These are phyloP conservation scores for Rhineura floridana DNA, from an alignment of 2,113 vertebrate genomes.

Conservation along the genomic window DNA sequence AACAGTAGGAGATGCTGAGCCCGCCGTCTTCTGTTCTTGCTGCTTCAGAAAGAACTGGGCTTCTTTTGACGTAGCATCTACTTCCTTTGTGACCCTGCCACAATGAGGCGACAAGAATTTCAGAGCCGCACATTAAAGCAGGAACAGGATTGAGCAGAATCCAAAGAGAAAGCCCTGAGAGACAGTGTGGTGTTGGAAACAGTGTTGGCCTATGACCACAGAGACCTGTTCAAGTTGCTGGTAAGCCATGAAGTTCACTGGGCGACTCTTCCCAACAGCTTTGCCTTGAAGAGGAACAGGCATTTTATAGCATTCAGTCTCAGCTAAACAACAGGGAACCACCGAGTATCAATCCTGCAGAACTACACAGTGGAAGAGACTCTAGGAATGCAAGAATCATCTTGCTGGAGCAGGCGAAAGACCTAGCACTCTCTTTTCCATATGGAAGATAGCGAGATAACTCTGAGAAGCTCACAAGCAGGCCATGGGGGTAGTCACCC, in stretches of 20 bases:
- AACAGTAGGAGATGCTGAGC: conserved; percentile 55
- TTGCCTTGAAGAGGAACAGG: neutral
- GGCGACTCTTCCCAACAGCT: neutral
- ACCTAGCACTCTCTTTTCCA: neutral
- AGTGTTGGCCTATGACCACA: neutral
- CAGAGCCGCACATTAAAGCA: conserved; percentile 21
- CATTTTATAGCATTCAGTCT: neutral
- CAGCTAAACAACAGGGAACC: neutral
- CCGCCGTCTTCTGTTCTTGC: conserved; percentile 71
- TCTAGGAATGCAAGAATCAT: neutral
- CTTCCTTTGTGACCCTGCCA: conserved; percentile 91
- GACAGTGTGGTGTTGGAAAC: neutral
- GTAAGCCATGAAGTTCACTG: neutral
- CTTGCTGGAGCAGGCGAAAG: neutral
- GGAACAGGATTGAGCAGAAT: neutral
- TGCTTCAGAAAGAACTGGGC: conserved; percentile 87
- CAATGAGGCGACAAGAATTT: conserved; percentile 35
- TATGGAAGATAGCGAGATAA: neutral
- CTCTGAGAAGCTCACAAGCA: neutral
- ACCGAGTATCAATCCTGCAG: neutral
- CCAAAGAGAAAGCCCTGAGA: neutral
- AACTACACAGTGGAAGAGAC: neutral
- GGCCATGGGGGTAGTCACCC: too few species aligned
- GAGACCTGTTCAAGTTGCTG: neutral
- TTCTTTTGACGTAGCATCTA: conserved; percentile 88